phyloP scores from a whole-genome alignment of 2,113 vertebrate genomes.

The Apeltes quadracus region DNA sequence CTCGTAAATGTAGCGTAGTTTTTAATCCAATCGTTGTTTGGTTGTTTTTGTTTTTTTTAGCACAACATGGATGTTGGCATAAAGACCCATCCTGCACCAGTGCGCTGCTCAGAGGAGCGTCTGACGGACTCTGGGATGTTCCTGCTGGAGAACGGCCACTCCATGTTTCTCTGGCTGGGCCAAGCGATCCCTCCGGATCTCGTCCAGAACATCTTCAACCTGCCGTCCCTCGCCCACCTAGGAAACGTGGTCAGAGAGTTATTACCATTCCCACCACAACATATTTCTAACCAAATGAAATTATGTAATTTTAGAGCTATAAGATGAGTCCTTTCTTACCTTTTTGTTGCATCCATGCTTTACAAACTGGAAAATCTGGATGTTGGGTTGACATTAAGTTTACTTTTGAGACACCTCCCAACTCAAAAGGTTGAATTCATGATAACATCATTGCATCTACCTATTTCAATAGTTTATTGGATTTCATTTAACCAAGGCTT shows the following conservation, averaged over 20 bases:
- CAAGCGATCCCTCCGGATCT: conserved; percentile 85
- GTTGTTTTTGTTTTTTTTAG: conserved; percentile 66
- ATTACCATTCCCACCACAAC: not conserved
- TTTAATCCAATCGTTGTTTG: not conserved
- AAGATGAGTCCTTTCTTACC: not conserved
- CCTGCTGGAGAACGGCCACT: conserved; percentile 88
- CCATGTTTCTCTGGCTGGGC: conserved; percentile 92
- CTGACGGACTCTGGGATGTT: conserved; percentile 88
- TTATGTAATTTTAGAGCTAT: not conserved
- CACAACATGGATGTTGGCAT: conserved; percentile 84
- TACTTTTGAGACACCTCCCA: conserved; percentile 7
- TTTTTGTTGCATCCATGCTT: not conserved
- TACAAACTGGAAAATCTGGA: conserved; percentile 23
- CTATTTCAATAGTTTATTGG: too few relatives aligned
- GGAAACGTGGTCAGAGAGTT: conserved; percentile 81
- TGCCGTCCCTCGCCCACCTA: conserved; percentile 89
- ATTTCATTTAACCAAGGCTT: not conserved
- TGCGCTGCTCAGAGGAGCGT: conserved; percentile 91
- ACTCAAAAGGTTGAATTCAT: not conserved
- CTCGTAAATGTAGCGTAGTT: not conserved
- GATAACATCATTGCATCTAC: not conserved
- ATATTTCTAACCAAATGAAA: conserved; percentile 8
- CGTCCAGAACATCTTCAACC: conserved; percentile 89
- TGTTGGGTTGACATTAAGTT: not conserved
- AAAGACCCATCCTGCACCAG: conserved; percentile 69